Evolutionary conservation across 2,113 vertebrate species (phyloP).

Genomic region (Cervus canadensis): DNA sequence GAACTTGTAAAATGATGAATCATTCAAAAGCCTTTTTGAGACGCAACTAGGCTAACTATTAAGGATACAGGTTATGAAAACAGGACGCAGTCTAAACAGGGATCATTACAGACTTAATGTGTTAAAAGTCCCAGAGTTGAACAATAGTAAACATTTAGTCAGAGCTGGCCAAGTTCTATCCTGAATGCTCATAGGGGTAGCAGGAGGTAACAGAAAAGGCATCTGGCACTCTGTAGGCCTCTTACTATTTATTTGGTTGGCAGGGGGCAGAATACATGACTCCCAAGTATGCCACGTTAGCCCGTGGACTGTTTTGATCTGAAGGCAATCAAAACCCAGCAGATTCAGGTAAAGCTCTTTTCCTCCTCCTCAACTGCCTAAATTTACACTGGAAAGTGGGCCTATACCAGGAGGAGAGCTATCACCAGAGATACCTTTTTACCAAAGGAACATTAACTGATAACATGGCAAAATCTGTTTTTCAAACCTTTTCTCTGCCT

Average conservation of each 20-base stretch:
- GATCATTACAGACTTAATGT: not conserved
- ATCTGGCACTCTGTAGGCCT: not conserved
- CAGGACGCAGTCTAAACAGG: slow-evolving; percentile 23
- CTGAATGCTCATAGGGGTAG: not conserved
- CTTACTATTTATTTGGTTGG: not conserved
- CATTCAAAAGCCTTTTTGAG: slow-evolving; percentile 3
- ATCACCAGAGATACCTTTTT: not conserved
- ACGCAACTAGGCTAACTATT: not conserved
- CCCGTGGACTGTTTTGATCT: not conserved
- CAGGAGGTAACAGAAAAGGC: not conserved
- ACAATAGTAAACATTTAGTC: slow-evolving; percentile 1
- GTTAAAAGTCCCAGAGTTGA: not conserved
- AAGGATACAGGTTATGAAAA: slow-evolving; percentile 27
- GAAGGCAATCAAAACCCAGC: not conserved
- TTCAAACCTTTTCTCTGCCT: not conserved
- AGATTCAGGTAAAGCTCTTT: not conserved
- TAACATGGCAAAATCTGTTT: not conserved
- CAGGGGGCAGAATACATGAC: not conserved
- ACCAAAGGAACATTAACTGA: not conserved
- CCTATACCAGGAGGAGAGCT: not conserved
- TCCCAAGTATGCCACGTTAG: not conserved
- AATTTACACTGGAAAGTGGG: not conserved
- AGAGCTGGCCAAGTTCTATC: not conserved
- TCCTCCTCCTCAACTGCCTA: not conserved
- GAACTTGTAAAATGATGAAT: slow-evolving; percentile 28